Evolutionary conservation across 2,888 invertebrate genomes (phyloP), one percentile per base, ranked within the genome.

Genomic region (Parnassius orleans): DNA sequence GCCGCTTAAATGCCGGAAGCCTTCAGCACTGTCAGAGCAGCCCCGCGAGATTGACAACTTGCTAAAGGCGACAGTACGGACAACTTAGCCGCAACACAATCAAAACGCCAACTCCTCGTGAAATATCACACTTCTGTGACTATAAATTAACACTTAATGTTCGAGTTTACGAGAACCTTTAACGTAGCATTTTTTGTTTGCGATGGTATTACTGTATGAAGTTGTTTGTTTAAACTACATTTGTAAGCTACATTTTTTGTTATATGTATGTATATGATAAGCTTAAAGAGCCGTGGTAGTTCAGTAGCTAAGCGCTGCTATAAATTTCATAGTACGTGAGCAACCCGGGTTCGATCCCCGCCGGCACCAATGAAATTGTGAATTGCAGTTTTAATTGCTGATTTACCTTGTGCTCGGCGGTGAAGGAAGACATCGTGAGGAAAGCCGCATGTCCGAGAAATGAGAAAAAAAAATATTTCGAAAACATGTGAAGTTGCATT

Each of bases 1-100:
- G 72, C 71, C 76, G 33, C 73, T 79, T 78, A 75, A 71, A 74
- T 83, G 82, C 78, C 82, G 84, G 85, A 84, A 83, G 78, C 77
- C 65, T 66, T 66, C 66, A 70, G 50, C 44, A 69, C 73, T 69
- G 65, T 70, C 69, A 66, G 71, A 68, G 72, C 68, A 73, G 73
- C 67, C 65, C 68, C 74, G 75, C 70, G 63, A 73, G 78, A 83
- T 77, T 81, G 81, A 83, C 81, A 78, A 71, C 75, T 72, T 72
- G 73, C 79, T 68, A 66, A 71, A 70, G 75, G 75, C 72, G 69
- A 70, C 69, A 70, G 54, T 57, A 47, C 47, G n/a, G 42, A 50
- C 57, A 54, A 60, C 58, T 52, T 60, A 59, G 60, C 64, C 68
- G 52, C 53, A 55, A 41, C 57, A 54, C 66, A 61, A 68, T 67